These are phyloP conservation scores for Dysmachus trigonus DNA, from an alignment of 2,888 invertebrate genomes.

Conservation along the genomic window DNA sequence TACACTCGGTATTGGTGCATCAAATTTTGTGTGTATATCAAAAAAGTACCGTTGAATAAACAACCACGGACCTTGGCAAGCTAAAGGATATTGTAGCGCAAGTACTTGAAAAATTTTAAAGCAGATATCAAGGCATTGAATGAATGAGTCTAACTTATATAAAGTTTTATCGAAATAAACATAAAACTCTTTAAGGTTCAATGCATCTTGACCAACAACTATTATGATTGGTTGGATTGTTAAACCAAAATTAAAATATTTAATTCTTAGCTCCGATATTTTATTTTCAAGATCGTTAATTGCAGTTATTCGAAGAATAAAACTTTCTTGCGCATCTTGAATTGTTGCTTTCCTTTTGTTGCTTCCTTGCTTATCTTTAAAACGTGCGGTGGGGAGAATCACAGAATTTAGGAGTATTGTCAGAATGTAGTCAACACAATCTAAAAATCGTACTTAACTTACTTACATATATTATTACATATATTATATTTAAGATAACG, in stretches of 20 bases:
- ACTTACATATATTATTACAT: no score
- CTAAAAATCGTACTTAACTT: no score
- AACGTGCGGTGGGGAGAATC: neutral
- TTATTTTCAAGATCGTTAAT: constrained; percentile 48
- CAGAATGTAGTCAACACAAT: no score
- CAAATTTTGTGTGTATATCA: constrained; percentile 25
- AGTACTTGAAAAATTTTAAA: constrained; percentile 40
- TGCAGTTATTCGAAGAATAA: constrained; percentile 44
- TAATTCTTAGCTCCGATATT: constrained; percentile 47
- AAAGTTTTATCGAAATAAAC: constrained; percentile 46
- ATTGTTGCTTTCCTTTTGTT: neutral
- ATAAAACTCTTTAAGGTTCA: constrained; percentile 42
- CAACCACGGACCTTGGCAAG: neutral
- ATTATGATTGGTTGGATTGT: constrained; percentile 51
- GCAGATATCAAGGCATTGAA: constrained; percentile 19
- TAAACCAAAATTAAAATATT: constrained; percentile 49
- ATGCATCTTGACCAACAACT: constrained; percentile 45
- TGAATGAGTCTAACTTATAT: constrained; percentile 15
- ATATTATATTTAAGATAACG: no score
- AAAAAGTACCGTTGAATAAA: constrained; percentile 37
- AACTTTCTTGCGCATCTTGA: constrained; percentile 35
- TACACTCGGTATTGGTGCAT: neutral
- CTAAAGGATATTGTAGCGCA: constrained; percentile 21
- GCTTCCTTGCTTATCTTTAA: neutral
- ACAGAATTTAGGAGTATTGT: neutral